Conservation (phyloP, 1,140 invertebrate genomes). For the Trigoniulus corallinus region DNA sequence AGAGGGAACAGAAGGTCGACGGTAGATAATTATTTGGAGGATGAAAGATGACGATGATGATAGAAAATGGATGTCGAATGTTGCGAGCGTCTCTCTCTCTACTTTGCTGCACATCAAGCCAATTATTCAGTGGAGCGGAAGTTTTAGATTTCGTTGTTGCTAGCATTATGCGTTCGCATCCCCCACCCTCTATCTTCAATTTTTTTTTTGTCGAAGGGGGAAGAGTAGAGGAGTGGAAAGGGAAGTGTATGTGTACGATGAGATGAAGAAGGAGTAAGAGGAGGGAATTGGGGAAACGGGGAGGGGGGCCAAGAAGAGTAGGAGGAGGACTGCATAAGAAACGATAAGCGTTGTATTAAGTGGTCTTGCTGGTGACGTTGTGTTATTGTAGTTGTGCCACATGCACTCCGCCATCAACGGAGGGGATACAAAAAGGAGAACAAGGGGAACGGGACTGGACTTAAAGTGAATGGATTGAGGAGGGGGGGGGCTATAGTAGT, state of each 20-base stretch:
- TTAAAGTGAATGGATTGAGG: too few relatives aligned
- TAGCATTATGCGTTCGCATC: background rate
- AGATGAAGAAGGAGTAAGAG: background rate
- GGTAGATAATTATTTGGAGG: background rate
- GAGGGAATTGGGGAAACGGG: background rate
- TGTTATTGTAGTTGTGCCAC: too few relatives aligned
- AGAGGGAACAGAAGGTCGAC: background rate
- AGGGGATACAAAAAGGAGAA: too few relatives aligned
- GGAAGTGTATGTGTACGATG: background rate
- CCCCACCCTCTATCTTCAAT: background rate
- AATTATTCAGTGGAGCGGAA: background rate
- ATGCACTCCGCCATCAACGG: too few relatives aligned
- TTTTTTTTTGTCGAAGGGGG: background rate
- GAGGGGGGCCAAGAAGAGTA: background rate
- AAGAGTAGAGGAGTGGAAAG: background rate
- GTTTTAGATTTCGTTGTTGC: background rate
- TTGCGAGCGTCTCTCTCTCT: background rate
- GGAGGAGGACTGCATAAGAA: background rate
- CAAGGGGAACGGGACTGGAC: too few relatives aligned
- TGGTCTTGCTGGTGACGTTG: too few relatives aligned
- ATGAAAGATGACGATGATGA: background rate
- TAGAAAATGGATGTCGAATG: background rate
- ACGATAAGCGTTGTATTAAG: too few relatives aligned
- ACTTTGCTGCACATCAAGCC: background rate
- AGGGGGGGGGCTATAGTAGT: too few relatives aligned